Percentiles rank a stretch among this genome's conserved stretches.
Conservation (phyloP, 2,797 vertebrate species). For the Parotocinclus haroldoi region DNA sequence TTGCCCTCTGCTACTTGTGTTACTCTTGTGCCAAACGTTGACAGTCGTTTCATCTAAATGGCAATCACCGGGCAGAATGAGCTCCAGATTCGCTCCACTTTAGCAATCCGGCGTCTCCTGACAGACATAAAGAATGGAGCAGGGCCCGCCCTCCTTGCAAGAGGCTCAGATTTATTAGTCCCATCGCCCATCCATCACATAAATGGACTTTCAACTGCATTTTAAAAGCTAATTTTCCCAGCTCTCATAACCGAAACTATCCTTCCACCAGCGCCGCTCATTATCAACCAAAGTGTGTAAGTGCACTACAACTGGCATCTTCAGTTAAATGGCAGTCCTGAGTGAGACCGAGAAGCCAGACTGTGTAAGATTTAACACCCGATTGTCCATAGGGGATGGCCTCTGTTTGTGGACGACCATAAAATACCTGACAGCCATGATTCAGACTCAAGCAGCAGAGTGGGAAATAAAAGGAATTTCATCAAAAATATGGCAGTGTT, state of each 20-base stretch:
- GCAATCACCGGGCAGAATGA: conserved; percentile 62
- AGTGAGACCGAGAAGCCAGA: conserved; percentile 4
- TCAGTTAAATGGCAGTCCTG: conserved; percentile 60
- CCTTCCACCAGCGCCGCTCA: conserved; percentile 61
- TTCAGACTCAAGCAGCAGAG: conserved; percentile 58
- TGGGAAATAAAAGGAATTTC: conserved; percentile 55
- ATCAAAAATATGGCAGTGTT: conserved; percentile 48
- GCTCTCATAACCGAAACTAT: conserved; percentile 75
- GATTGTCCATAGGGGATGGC: conserved; percentile 50
- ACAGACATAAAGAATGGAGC: conserved; percentile 71
- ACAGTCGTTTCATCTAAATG: conserved; percentile 60
- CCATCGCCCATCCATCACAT: conserved; percentile 77
- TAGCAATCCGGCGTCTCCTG: conserved; percentile 67
- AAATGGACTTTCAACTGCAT: conserved; percentile 82
- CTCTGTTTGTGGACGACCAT: conserved; percentile 57
- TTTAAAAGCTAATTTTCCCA: conserved; percentile 84
- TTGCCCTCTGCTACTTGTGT: not conserved
- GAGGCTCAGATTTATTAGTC: conserved; percentile 76
- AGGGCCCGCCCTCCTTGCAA: conserved; percentile 65
- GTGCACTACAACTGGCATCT: conserved; percentile 65
- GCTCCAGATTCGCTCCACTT: conserved; percentile 63
- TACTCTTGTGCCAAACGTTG: conserved; percentile 44
- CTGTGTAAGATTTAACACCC: conserved; percentile 56
- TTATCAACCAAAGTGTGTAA: conserved; percentile 75
- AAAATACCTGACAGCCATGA: conserved; percentile 53